Conservation (phyloP, 2,113 vertebrate species). For the Tenebrosternarchus preto region DNA sequence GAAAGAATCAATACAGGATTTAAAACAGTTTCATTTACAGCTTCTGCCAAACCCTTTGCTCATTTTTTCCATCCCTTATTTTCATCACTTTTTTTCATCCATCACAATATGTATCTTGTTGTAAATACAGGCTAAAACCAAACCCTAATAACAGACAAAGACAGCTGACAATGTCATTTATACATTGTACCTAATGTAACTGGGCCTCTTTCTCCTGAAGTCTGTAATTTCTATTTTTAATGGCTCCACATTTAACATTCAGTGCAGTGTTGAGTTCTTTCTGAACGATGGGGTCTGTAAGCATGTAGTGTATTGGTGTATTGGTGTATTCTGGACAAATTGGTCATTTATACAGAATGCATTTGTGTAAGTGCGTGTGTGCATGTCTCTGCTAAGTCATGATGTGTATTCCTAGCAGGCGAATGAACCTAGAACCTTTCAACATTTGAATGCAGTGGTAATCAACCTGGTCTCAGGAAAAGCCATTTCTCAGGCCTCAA, state of each 20-base stretch:
- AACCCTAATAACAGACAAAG: neutral
- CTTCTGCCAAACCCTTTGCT: too few species aligned
- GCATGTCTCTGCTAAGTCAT: neutral
- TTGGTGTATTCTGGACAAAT: too few species aligned
- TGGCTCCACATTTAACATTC: neutral
- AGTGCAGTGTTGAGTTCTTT: neutral
- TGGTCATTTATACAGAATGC: neutral
- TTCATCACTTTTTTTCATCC: neutral
- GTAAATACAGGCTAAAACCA: neutral
- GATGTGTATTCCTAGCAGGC: constrained; percentile 9
- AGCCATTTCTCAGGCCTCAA: constrained; percentile 59
- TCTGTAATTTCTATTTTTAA: neutral
- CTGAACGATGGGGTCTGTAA: neutral
- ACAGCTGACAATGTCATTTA: neutral
- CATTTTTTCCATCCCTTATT: too few species aligned
- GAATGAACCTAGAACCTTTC: constrained; percentile 52
- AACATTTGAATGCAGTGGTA: constrained; percentile 63
- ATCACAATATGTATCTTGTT: neutral
- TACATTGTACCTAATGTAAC: too few species aligned
- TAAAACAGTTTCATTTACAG: neutral
- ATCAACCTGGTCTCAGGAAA: constrained; percentile 59
- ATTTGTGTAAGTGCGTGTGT: neutral
- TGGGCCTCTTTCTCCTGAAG: neutral
- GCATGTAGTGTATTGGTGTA: neutral
- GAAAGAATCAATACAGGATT: neutral